Percentiles rank a stretch among this genome's conserved stretches.
Conservation (phyloP, 2,113 vertebrate genomes). For the Perccottus glenii region DNA sequence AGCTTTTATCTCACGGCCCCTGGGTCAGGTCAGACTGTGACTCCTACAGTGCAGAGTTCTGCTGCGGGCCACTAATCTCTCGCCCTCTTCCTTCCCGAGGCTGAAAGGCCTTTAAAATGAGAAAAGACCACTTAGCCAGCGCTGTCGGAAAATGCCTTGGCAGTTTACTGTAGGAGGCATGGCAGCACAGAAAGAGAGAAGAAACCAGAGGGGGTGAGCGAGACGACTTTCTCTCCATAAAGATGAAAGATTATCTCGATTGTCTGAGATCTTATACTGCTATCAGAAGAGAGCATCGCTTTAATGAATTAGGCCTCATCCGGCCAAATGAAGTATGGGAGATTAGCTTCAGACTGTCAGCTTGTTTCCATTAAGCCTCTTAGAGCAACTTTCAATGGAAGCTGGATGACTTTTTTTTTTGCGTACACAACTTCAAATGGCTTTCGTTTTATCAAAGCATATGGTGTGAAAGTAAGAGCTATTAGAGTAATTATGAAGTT, state of each 20-base stretch:
- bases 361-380: conserved; percentile 60
- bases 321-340: conserved; percentile 61
- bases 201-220: neutral
- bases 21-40: conserved; percentile 53
- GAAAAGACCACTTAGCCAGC: conserved; percentile 57
- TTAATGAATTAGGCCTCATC: conserved; percentile 63
- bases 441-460: conserved; percentile 36
- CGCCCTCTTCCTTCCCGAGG: conserved; percentile 42
- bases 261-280: conserved; percentile 55
- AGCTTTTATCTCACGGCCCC: conserved; percentile 14
- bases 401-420: conserved; percentile 31
- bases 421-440: conserved; percentile 48
- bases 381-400: conserved; percentile 14
- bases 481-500: neutral
- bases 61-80: conserved; percentile 61
- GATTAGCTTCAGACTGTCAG: conserved; percentile 64
- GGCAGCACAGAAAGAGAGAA: neutral
- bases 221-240: conserved; percentile 41
- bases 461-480: conserved; percentile 15
- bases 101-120: conserved; percentile 47
- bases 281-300: conserved; percentile 53
- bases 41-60: conserved; percentile 51
- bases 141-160: conserved; percentile 47
- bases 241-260: conserved; percentile 66
- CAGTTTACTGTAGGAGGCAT: conserved; percentile 39